Base-by-base conservation (phyloP, 2,888 invertebrate species). In the Homarus gammarus region DNA sequence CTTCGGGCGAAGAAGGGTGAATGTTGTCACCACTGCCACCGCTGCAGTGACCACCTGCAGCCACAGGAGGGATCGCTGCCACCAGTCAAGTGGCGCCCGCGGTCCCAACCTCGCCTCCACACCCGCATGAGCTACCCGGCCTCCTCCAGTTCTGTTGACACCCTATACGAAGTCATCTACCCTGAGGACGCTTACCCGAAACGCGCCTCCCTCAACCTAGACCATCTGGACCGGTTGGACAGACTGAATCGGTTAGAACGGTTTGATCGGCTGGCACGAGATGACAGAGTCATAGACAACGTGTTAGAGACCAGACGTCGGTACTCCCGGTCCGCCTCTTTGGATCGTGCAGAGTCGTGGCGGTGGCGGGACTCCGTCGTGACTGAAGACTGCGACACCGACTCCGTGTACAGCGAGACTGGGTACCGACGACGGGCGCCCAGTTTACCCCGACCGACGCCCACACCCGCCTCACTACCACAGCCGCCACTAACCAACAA, bases 321-420 rank as follows among this genome's bases (percentile, higher is more conserved):
- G 36, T 87, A 87, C 83, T 77, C 90, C 5, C 87, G 91, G 31
- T 91, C 91, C 6, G 89, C 84, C 12, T 91, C 91, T 15, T 77
- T 91, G 22, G 91, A 91, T 81, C 79, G 91, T 38, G 84, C 87
- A 1, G 91, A 91, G 85, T 87, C 89, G 22, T 91, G 89, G 90
- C 61, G 89, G 82, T 87, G 81, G 73, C 81, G 82, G 31, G 85
- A 72, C 61, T 79, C 77, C 64, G 56, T 85, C 73, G 36, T 73
- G 22, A 68, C 77, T 2, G 89, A 89, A 40, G 84, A 85, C 15
- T 78, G 61, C 15, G 87, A 90, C 68, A 70, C 40, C 12, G 81
- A 82, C 70, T 78, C 83, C n/a, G 51, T 64, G 10, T 83, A 72
- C 27, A 51, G 56, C 49, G 84, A 90, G 75, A 18, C 84, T n/a